Base-by-base conservation (phyloP, 2,888 invertebrate species). In the Mechanitis messenoides region DNA sequence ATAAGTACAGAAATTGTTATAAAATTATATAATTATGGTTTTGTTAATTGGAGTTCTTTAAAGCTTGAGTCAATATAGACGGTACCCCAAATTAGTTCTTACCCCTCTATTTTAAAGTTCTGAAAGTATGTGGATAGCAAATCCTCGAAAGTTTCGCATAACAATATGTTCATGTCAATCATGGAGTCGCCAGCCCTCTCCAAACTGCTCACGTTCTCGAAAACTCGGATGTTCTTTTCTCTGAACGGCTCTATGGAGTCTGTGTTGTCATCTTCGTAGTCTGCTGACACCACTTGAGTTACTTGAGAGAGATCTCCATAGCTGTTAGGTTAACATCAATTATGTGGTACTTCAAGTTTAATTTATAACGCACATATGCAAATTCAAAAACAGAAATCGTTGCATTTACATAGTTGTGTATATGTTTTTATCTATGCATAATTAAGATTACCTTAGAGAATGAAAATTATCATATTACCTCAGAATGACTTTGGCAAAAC, bases 161-260 rank as follows among this genome's bases (percentile, higher is more conserved):
- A 94, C 71, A 95, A 93, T 92, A 97, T 94, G 74, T 96, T 95
- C 85, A 96, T 96, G 3, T 96, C 95, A n/a, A 95, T 93, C 82
- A 95, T 94, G n/a, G 93, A 87, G 31, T 92, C 91, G 0, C 91
- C 81, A 0, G 64, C 83, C 2, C 80, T 68, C 47, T 78, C 78
- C 11, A 55, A 68, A 63, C 83, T 84, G 60, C 79, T 77, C 4
- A 80, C 72, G 61, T 85, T 85, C 2, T 73, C 69, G 67, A 90
- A 90, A 0, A 90, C 81, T 60, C 91, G 76, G 6, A 90, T 84
- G 65, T 92, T 92, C 69, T 94, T 89, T 76, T 94, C 92, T 79
- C 92, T 89, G 81, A 94, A 93, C 0, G 92, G 91, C 1, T 93
- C 93, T 58, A 92, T 92, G 11, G 92, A 89, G 86, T 93, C 93